Conservation (phyloP, 1,140 invertebrate genomes). For the Chymomyza costata region DNA sequence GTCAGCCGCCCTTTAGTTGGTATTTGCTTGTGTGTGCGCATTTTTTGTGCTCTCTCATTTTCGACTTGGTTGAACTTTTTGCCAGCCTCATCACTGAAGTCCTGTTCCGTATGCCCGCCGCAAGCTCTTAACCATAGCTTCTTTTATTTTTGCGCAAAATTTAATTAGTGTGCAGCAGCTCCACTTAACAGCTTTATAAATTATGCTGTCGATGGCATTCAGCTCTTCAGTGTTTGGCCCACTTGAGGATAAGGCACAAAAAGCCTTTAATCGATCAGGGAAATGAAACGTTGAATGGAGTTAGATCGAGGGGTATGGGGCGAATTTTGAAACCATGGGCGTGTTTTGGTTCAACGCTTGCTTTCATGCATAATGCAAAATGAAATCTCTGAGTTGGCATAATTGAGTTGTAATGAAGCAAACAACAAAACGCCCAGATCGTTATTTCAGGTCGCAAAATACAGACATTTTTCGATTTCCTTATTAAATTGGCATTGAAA, state of each 20-base stretch:
- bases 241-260: constrained; percentile 44
- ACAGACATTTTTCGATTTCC: too few species aligned
- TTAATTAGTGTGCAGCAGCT: constrained; percentile 51
- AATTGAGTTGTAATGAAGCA: constrained; percentile 56
- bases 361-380: constrained; percentile 10
- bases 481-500: too few species aligned
- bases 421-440: constrained; percentile 57
- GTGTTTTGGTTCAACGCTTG: constrained; percentile 3
- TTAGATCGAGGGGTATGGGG: too few species aligned
- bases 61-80: constrained; percentile 42
- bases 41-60: constrained; percentile 15
- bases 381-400: constrained; percentile 42
- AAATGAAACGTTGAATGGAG: too few species aligned
- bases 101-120: constrained; percentile 7
- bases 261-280: constrained; percentile 51
- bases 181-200: constrained; percentile 3
- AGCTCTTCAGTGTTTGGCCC: constrained; percentile 22
- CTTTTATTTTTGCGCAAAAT: constrained; percentile 29
- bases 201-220: constrained; percentile 9
- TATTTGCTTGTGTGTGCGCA: not conserved
- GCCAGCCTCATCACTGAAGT: not conserved
- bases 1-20: not conserved
- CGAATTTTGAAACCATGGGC: too few species aligned
- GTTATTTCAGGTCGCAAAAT: too few species aligned
- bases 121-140: not conserved